Evolutionary conservation across 2,888 invertebrate genomes (phyloP), one percentile per base, ranked within the genome.

Genomic region (Gymnosoma rotundatum): DNA sequence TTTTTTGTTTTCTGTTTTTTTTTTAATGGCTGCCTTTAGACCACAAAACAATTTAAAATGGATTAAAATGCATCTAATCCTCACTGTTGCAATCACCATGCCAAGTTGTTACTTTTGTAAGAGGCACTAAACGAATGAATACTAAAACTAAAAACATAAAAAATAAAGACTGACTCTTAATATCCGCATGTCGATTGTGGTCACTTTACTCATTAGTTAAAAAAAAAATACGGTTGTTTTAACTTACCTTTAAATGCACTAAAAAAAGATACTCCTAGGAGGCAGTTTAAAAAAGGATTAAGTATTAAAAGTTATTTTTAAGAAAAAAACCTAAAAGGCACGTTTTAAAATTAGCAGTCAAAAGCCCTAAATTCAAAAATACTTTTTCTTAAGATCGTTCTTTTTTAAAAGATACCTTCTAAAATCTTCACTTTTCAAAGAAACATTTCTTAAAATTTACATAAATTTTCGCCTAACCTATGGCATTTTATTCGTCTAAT

Each of bases 81-180:
- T 58, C 69, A 84, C 81, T 78, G 78, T 81, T 74, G 73, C 73
- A 64, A 67, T 18, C 58, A 7, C 20, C 1, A 32, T 32, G 21
- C 18, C 38, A 20, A 64, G 10, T 45, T 38, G 63, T 48, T 56
- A 38, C 58, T 32, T 32, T 69, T 32, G 20, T 50, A 73, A 67
- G 79, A 76, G 61, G 72, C 73, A 79, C 38, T 21, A 10, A 63
- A 16, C 7, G 21, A 52, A 18, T 52, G 18, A 8, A 38, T 79
- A 38, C 61, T 86, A 79, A 81, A 87, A 25, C 70, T 82, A 72
- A 83, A 64, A 83, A 64, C 70, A 58, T 88, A 16, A 6, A 32
- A 12, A 18, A 20, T 48, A 60, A 50, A 18, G 52, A 54, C 63
- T 52, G 52, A 42, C 63, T 42, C 36, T 58, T 32, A 76, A 76